Evolutionary conservation across 1,140 invertebrate genomes (phyloP).

Genomic region (Scaptomyza hsui): DNA sequence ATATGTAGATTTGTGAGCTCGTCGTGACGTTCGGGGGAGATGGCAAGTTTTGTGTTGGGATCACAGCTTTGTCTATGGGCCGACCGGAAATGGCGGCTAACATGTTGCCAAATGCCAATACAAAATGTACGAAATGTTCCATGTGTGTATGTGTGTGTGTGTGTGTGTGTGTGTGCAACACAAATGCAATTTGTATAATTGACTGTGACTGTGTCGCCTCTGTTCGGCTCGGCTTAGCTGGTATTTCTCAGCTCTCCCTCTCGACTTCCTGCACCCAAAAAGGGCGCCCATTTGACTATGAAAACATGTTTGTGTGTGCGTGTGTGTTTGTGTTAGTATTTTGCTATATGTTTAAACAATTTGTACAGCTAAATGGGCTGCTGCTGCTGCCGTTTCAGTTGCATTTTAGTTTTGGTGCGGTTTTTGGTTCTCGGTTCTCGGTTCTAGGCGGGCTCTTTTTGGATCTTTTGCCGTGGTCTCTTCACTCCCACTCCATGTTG

Average conservation of each 20-base stretch:
- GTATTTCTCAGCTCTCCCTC: slow-evolving; percentile 1
- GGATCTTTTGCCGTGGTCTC: slow-evolving; percentile 23
- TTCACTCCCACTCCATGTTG: too few species aligned
- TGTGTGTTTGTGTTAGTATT: slow-evolving; percentile 1
- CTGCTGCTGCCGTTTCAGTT: slow-evolving; percentile 17
- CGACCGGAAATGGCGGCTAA: slow-evolving; percentile 47
- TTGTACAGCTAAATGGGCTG: slow-evolving; percentile 44
- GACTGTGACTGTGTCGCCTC: slow-evolving; percentile 72
- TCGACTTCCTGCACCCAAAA: slow-evolving; percentile 24
- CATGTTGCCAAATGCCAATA: slow-evolving; percentile 53
- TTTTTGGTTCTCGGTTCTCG: slow-evolving; percentile 69
- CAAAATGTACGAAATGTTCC: slow-evolving; percentile 29
- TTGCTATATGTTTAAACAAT: slow-evolving; percentile 76
- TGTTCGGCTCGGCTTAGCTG: slow-evolving; percentile 10
- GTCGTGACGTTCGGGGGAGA: slow-evolving; percentile 18
- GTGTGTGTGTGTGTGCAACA: slow-evolving; percentile 37
- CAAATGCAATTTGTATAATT: slow-evolving; percentile 82
- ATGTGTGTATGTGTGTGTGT: slow-evolving; percentile 11
- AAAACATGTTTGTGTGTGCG: slow-evolving; percentile 19
- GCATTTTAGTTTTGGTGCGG: slow-evolving; percentile 72
- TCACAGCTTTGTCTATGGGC: slow-evolving; percentile 21
- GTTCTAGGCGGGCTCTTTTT: slow-evolving; percentile 21
- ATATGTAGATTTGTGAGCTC: slow-evolving; percentile 40
- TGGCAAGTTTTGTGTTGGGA: slow-evolving; percentile 17
- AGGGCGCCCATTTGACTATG: slow-evolving; percentile 57